These are phyloP conservation scores for Emydoidea blandingii DNA, from an alignment of 2,797 vertebrate species.

Conservation along the genomic window DNA sequence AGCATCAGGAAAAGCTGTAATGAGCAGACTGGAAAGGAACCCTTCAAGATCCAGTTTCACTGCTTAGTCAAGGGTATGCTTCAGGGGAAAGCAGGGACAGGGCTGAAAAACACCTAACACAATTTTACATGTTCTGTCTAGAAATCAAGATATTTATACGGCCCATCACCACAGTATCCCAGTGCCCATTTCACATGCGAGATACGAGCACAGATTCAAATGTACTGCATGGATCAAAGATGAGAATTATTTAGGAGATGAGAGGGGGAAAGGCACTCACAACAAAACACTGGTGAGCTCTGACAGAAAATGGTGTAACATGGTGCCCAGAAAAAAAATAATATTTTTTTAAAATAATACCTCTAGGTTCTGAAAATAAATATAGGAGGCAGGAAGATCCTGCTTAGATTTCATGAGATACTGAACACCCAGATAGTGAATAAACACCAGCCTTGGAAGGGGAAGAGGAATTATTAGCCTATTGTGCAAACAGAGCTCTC, in stretches of 20 bases:
- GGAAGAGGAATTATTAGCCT: neutral
- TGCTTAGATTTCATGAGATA: neutral
- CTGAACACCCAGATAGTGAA: neutral
- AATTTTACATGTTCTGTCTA: neutral
- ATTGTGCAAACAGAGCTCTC: neutral
- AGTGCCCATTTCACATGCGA: neutral
- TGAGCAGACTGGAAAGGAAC: neutral
- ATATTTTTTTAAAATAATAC: neutral
- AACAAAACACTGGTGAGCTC: neutral
- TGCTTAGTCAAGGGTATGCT: neutral
- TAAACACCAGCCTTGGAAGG: neutral
- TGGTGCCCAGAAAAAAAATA: neutral
- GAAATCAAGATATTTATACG: neutral
- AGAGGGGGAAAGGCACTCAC: neutral
- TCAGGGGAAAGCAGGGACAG: neutral
- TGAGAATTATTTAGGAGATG: neutral
- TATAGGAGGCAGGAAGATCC: neutral
- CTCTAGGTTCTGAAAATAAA: neutral
- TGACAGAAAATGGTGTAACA: neutral
- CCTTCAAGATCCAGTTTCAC: rapidly evolving
- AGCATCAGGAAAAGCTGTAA: neutral
- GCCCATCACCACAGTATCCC: neutral
- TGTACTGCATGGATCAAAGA: neutral
- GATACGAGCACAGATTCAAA: neutral
- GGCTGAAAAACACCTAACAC: neutral